phyloP scores from a whole-genome alignment of 2,888 invertebrate genomes.

The Oeneis ivallda region DNA sequence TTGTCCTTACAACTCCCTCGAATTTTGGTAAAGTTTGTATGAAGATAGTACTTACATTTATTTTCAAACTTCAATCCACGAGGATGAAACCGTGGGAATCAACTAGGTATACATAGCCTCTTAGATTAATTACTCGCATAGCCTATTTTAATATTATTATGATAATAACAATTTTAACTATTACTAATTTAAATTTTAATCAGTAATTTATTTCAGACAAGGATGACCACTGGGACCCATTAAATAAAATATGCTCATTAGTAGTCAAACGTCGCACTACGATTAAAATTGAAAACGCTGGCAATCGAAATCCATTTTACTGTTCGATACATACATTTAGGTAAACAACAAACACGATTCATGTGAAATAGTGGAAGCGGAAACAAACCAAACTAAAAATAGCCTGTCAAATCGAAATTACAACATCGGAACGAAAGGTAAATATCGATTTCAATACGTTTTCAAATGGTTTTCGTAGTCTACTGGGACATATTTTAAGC shows the following conservation, averaged over 20 bases:
- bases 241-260: not conserved
- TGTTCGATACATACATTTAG: not conserved
- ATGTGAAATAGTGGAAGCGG: not conserved
- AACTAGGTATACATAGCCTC: not conserved
- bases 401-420: not conserved
- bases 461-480: not conserved
- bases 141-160: not conserved
- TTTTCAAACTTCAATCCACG: not conserved
- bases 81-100: not conserved
- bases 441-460: not conserved
- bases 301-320: not conserved
- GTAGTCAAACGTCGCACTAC: not conserved
- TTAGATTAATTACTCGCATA: no score
- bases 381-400: constrained; percentile 2
- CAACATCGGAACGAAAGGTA: not conserved
- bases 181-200: not conserved
- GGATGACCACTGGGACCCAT: not conserved
- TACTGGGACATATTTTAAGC: not conserved
- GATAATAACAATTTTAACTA: not conserved
- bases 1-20: not conserved
- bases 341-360: not conserved
- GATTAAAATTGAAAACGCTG: not conserved
- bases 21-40: not conserved
- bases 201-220: not conserved
- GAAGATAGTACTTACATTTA: not conserved